These are phyloP conservation scores for Eremophila alpestris DNA, from an alignment of 2,797 vertebrate species.

Conservation along the genomic window DNA sequence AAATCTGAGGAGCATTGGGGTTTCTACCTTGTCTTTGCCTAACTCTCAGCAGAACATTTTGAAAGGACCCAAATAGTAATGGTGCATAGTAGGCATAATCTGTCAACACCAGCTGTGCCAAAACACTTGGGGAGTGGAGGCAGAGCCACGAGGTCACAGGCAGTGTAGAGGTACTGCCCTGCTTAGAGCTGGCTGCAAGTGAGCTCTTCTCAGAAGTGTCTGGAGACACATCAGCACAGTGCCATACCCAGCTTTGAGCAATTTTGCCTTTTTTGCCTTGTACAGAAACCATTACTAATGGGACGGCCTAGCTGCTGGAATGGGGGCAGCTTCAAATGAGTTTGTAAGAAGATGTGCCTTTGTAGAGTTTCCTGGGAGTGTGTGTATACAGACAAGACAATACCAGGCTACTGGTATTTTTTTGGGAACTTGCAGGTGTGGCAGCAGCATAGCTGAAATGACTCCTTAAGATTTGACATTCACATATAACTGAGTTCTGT, in stretches of 20 bases:
- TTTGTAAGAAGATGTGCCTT: background rate
- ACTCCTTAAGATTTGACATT: background rate
- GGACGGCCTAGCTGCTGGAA: background rate
- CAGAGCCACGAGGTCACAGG: background rate
- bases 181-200: background rate
- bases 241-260: fast-evolving
- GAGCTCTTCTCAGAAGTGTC: background rate
- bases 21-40: background rate
- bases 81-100: background rate
- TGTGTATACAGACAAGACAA: background rate
- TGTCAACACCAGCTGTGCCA: background rate
- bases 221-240: fast-evolving
- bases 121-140: background rate
- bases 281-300: background rate
- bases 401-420: background rate
- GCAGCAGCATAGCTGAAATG: background rate
- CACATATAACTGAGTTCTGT: background rate
- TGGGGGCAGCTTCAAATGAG: background rate
- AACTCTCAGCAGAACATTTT: background rate
- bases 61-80: background rate
- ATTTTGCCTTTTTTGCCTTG: background rate
- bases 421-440: background rate
- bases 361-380: background rate
- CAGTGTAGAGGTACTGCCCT: fast-evolving
- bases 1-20: background rate